Conservation (phyloP, 2,797 vertebrate genomes). For the Intellagama lesueurii region DNA sequence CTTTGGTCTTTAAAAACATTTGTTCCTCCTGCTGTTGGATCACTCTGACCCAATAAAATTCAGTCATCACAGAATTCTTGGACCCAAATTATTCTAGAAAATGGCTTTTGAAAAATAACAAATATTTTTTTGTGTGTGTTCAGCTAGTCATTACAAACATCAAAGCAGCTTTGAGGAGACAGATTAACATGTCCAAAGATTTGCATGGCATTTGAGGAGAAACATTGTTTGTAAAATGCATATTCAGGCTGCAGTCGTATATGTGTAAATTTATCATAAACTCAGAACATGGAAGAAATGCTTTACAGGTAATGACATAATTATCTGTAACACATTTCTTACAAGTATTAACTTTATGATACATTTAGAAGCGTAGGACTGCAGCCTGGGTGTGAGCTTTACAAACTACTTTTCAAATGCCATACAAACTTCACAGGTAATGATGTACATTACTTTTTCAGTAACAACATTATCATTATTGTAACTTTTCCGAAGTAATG, state of each 20-base stretch:
- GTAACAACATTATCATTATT: too few relatives aligned
- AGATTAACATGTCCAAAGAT: not conserved
- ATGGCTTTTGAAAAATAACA: slow-evolving; percentile 29
- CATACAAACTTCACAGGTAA: too few relatives aligned
- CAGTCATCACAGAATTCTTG: not conserved
- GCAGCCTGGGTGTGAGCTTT: too few relatives aligned
- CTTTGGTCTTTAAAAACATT: slow-evolving; percentile 18
- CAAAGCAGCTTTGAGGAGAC: not conserved
- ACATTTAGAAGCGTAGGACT: too few relatives aligned
- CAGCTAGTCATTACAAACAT: not conserved
- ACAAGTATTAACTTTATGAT: too few relatives aligned
- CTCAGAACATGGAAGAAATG: not conserved
- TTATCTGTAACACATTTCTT: too few relatives aligned
- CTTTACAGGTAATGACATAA: too few relatives aligned
- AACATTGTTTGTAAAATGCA: not conserved
- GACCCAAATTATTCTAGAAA: not conserved
- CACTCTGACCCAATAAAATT: not conserved
- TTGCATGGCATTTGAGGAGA: not conserved
- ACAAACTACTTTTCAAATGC: too few relatives aligned
- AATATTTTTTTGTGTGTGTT: slow-evolving; percentile 12
- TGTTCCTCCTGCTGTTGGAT: not conserved
- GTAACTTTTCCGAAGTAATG: too few relatives aligned
- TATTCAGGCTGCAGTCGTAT: not conserved
- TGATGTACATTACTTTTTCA: too few relatives aligned
- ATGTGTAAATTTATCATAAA: not conserved